Evolutionary conservation across 2,113 vertebrate genomes (phyloP).

Genomic region (Picathartes gymnocephalus): DNA sequence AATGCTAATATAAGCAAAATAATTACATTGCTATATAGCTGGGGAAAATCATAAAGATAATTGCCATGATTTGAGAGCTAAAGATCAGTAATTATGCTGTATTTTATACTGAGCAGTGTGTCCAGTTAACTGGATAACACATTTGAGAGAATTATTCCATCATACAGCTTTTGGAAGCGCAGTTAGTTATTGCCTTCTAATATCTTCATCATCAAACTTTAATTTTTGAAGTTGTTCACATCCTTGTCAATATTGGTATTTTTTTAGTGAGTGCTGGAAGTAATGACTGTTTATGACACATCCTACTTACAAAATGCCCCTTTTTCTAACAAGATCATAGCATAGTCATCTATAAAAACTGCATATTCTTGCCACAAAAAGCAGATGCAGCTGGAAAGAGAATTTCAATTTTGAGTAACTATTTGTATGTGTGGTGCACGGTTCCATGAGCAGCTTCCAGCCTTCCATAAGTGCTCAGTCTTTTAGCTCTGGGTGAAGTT

Average conservation of each 20-base stretch:
- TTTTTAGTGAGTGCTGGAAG: conserved; percentile 53
- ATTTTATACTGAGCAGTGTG: conserved; percentile 37
- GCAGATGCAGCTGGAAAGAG: conserved; percentile 14
- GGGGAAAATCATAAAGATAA: not conserved
- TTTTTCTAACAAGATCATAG: conserved; percentile 54
- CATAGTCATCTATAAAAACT: conserved; percentile 29
- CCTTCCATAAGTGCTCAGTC: not conserved
- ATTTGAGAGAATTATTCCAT: conserved; percentile 48
- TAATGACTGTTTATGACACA: conserved; percentile 63
- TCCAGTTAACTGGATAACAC: conserved; percentile 9
- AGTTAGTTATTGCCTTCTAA: conserved; percentile 36
- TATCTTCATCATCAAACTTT: conserved; percentile 42
- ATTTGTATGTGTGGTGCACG: not conserved
- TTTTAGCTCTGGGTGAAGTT: not conserved
- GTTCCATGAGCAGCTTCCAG: not conserved
- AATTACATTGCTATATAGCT: not conserved
- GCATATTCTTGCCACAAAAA: conserved; percentile 14
- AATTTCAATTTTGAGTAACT: conserved; percentile 26
- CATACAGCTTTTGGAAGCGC: not conserved
- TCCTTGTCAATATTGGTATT: conserved; percentile 51
- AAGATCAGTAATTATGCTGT: conserved; percentile 18
- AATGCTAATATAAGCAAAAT: conserved; percentile 44
- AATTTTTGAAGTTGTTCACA: conserved; percentile 63
- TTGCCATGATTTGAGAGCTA: conserved; percentile 26
- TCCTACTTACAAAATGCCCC: not conserved